A percentile compares a stretch with the other conserved stretches of the same genome.
Evolutionary conservation across 2,113 vertebrate genomes (phyloP).

Genomic region (Coturnix japonica): DNA sequence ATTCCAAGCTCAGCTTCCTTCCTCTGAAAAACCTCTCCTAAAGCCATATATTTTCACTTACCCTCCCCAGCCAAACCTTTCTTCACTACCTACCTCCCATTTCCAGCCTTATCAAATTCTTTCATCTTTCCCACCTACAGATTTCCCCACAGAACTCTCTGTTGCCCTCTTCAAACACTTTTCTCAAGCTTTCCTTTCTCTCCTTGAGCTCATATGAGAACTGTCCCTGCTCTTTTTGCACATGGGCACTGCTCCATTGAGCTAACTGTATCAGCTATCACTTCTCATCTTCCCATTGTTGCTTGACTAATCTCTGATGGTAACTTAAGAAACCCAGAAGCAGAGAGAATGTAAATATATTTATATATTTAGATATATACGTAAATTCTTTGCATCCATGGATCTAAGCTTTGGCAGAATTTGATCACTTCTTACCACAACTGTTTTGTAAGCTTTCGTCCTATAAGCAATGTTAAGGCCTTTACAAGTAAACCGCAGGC

Average conservation of each 20-base stretch:
- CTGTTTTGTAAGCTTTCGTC: constrained; percentile 85
- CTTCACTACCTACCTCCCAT: not conserved
- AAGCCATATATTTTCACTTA: not conserved
- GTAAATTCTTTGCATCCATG: not conserved
- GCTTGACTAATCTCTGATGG: not conserved
- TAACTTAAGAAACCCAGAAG: not conserved
- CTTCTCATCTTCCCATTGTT: not conserved
- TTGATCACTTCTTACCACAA: constrained; percentile 81
- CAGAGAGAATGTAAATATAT: not conserved
- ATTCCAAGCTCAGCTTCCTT: not conserved
- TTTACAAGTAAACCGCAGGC: constrained; percentile 94
- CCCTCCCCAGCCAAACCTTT: not conserved
- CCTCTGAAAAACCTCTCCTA: not conserved
- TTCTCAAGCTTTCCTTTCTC: not conserved
- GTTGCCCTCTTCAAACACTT: not conserved
- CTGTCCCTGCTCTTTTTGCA: not conserved
- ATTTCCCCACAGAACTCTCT: not conserved
- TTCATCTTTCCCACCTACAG: not conserved
- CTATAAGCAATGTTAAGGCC: constrained; percentile 87
- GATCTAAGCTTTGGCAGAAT: not conserved
- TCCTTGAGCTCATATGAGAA: not conserved
- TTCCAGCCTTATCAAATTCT: not conserved
- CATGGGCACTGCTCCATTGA: not conserved
- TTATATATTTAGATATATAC: not conserved
- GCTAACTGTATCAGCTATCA: not conserved